Conservation (phyloP, 2,113 vertebrate species). For the Aphelocoma coerulescens region DNA sequence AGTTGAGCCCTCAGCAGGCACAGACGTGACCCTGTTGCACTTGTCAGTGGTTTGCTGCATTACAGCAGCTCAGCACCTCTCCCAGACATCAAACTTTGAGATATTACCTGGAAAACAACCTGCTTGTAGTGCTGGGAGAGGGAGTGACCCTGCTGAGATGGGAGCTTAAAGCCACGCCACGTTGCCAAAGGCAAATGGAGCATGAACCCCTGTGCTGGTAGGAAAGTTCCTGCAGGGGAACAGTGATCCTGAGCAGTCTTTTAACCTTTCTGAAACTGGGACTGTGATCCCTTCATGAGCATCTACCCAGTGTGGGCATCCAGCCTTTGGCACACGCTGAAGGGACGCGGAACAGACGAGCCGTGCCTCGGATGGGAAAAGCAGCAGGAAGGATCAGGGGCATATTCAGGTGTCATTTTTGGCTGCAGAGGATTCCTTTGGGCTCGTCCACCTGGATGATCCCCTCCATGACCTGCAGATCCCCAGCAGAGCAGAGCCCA, state of each 20-base stretch:
- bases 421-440: not conserved
- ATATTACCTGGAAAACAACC: not conserved
- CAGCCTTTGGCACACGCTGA: not conserved
- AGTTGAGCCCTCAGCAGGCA: not conserved
- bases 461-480: not conserved
- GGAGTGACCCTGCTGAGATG: not conserved
- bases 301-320: not conserved
- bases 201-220: not conserved
- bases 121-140: not conserved
- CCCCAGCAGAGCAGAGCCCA: not conserved
- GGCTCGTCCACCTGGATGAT: not conserved
- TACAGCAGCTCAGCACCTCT: not conserved
- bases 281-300: not conserved
- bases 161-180: not conserved
- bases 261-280: not conserved
- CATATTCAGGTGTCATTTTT: not conserved
- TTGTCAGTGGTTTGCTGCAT: not conserved
- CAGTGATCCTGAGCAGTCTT: not conserved
- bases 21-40: not conserved
- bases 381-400: not conserved
- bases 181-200: not conserved
- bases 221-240: not conserved
- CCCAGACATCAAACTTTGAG: not conserved
- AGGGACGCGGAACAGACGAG: not conserved
- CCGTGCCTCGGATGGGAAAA: not conserved